Percentiles rank a stretch among this genome's conserved stretches.
phyloP scores from a whole-genome alignment of 2,113 vertebrate species.

The Irena cyanogastra region DNA sequence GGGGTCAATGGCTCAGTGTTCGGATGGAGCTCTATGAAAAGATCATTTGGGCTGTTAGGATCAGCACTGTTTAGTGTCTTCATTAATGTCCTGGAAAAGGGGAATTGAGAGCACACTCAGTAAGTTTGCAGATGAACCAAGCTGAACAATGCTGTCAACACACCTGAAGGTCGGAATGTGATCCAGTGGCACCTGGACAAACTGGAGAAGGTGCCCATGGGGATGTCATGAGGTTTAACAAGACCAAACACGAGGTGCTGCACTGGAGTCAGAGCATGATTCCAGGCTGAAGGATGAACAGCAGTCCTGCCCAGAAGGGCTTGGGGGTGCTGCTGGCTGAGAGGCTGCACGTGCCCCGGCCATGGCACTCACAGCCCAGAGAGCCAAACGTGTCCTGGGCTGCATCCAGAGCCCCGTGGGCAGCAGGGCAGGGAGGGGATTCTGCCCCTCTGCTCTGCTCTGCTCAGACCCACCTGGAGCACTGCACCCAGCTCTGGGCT shows the following conservation, averaged over 20 bases:
- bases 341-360: not conserved
- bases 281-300: not conserved
- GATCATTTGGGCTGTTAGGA: too few relatives aligned
- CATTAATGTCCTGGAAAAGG: not conserved
- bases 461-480: not conserved
- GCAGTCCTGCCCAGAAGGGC: not conserved
- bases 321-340: not conserved
- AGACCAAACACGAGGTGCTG: not conserved
- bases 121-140: not conserved
- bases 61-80: not conserved
- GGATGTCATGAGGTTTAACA: not conserved
- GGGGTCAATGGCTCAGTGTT: too few relatives aligned
- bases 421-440: not conserved
- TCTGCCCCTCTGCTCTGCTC: not conserved
- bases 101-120: not conserved
- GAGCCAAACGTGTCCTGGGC: not conserved
- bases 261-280: rapidly evolving
- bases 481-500: not conserved
- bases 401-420: not conserved
- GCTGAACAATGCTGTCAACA: not conserved
- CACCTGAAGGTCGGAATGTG: rapidly evolving
- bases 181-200: not conserved
- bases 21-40: too few relatives aligned
- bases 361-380: not conserved
- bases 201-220: not conserved